Percentiles rank a stretch among this genome's conserved stretches.
These are phyloP conservation scores for Telmatherina bonti DNA, from an alignment of 2,797 vertebrate genomes.

Conservation along the genomic window DNA sequence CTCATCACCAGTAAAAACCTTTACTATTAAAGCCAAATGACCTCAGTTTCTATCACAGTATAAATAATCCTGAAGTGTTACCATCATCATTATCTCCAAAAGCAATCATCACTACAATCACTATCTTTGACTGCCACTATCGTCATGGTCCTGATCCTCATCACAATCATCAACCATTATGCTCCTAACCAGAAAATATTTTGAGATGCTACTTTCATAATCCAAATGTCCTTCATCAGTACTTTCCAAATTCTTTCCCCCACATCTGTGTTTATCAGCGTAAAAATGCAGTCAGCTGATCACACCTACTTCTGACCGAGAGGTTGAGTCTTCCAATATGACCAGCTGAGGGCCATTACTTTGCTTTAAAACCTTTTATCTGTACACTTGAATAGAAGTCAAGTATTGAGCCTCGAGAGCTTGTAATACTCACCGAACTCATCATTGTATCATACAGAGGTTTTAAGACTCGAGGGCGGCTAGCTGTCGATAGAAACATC, in stretches of 20 bases:
- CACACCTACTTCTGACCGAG: constrained; percentile 5
- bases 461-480: constrained; percentile 40
- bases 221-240: background rate
- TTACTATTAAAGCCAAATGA: too few species aligned
- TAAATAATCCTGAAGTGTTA: background rate
- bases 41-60: background rate
- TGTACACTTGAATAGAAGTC: constrained; percentile 36
- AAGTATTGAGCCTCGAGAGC: constrained; percentile 38
- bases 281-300: constrained; percentile 8
- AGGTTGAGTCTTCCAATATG: constrained; percentile 46
- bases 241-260: background rate
- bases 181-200: background rate
- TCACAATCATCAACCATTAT: background rate
- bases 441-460: constrained; percentile 40
- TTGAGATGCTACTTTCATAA: background rate
- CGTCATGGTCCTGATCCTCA: background rate
- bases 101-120: background rate
- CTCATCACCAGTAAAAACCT: background rate
- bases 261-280: background rate
- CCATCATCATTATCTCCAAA: background rate
- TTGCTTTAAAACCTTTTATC: constrained; percentile 38
- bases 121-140: too few species aligned
- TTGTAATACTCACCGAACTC: constrained; percentile 40
- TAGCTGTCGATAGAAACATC: constrained; percentile 42
- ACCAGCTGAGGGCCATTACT: constrained; percentile 37